Conservation (phyloP, 2,797 vertebrate genomes). For the Sebastes matsubarae region DNA sequence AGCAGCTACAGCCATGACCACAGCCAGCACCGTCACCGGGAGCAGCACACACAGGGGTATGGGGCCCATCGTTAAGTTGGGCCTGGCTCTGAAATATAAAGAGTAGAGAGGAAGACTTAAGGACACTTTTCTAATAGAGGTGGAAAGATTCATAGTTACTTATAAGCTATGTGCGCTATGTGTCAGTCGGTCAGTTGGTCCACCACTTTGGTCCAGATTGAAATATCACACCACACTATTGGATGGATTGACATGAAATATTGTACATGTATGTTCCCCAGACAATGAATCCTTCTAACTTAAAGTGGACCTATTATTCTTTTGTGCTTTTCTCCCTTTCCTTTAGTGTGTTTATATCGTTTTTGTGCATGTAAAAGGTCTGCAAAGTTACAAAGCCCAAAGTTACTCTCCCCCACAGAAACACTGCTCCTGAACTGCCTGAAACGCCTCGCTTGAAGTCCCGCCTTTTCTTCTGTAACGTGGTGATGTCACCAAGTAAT, state of each 20-base stretch:
- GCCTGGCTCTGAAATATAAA: conserved; percentile 80
- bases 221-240: not conserved
- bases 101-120: conserved; percentile 42
- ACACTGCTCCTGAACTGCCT: too few relatives aligned
- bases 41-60: conserved; percentile 83
- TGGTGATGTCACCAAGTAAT: too few relatives aligned
- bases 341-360: too few relatives aligned
- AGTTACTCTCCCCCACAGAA: too few relatives aligned
- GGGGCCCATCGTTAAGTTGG: conserved; percentile 85
- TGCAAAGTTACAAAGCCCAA: too few relatives aligned
- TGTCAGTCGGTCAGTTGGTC: not conserved
- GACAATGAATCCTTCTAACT: not conserved
- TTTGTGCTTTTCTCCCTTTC: too few relatives aligned
- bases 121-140: not conserved
- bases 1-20: conserved; percentile 71
- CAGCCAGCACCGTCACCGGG: conserved; percentile 76
- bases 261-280: not conserved
- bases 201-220: not conserved
- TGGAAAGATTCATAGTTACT: not conserved
- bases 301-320: not conserved
- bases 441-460: too few relatives aligned
- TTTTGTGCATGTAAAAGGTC: too few relatives aligned
- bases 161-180: not conserved
- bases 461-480: too few relatives aligned
- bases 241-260: not conserved